Percentiles rank a stretch among this genome's conserved stretches.
Conservation (phyloP, 2,888 invertebrate species). For the Drosophila greeni region DNA sequence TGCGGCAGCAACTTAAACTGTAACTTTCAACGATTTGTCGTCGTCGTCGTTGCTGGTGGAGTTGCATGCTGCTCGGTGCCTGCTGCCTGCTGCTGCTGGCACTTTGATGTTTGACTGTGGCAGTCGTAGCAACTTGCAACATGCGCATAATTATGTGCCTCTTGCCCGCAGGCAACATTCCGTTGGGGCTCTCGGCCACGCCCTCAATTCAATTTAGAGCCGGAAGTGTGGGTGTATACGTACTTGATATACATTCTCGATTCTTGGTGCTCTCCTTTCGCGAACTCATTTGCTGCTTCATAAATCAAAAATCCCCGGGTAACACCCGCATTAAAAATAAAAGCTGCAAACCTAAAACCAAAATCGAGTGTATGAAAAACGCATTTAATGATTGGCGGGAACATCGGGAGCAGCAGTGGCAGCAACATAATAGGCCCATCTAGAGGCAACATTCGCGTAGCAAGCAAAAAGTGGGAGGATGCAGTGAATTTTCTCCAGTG, state of each 20-base stretch:
- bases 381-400: constrained; percentile 71
- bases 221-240: constrained; percentile 77
- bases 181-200: constrained; percentile 50
- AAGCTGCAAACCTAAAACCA: constrained; percentile 19
- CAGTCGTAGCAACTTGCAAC: constrained; percentile 24
- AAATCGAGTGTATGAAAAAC: constrained; percentile 60
- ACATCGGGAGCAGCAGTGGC: constrained; percentile 45
- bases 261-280: constrained; percentile 31
- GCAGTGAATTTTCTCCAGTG: constrained; percentile 72
- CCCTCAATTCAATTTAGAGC: constrained; percentile 72
- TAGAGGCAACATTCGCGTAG: constrained; percentile 44
- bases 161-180: constrained; percentile 38
- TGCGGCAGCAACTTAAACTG: constrained; percentile 69
- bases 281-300: constrained; percentile 67
- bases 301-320: constrained; percentile 68
- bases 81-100: constrained; percentile 26
- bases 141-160: constrained; percentile 61
- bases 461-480: constrained; percentile 77
- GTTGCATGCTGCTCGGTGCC: constrained; percentile 30
- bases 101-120: constrained; percentile 60
- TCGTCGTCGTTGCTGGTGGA: constrained; percentile 50
- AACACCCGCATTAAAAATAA: constrained; percentile 70
- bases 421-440: constrained; percentile 52
- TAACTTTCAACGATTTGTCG: constrained; percentile 74
- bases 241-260: constrained; percentile 56